Conservation (phyloP, 1,140 invertebrate genomes). For the Ditylenchus dipsaci region DNA sequence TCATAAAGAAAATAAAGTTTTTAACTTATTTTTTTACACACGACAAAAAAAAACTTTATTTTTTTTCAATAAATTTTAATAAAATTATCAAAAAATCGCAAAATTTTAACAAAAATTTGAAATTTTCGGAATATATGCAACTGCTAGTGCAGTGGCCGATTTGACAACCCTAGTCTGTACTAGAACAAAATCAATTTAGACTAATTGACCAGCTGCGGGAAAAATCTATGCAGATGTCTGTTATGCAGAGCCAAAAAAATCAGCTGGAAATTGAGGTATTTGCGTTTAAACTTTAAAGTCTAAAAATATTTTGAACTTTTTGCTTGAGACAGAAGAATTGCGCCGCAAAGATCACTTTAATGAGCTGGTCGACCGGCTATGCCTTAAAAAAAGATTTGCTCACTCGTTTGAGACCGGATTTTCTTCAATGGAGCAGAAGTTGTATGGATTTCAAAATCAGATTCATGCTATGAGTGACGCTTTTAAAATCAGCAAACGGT, state of each 20-base stretch:
- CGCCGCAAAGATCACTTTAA: constrained; percentile 15
- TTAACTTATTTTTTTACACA: no score
- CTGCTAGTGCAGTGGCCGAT: no score
- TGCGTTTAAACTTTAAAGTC: background rate
- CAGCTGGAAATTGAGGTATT: constrained; percentile 17
- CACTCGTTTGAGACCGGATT: background rate
- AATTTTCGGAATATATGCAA: no score
- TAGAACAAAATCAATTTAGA: background rate
- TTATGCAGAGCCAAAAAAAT: constrained; percentile 11
- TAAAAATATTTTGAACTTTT: constrained; percentile 6
- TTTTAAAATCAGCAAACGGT: constrained; percentile 3
- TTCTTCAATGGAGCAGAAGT: constrained; percentile 6
- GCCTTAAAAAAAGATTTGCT: constrained; percentile 9
- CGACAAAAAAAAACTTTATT: no score
- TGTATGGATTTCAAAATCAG: background rate
- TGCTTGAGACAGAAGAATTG: background rate
- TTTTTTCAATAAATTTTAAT: no score
- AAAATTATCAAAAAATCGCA: no score
- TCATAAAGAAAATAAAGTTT: constrained; percentile 8
- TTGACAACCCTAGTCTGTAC: no score
- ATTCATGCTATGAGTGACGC: constrained; percentile 16
- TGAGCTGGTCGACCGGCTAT: constrained; percentile 12
- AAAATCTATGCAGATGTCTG: constrained; percentile 30
- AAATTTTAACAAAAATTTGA: no score
- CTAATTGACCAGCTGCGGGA: constrained; percentile 34